Percentiles rank a stretch among this genome's conserved stretches.
Evolutionary conservation across 1,140 invertebrate genomes (phyloP).

Genomic region (Anagrus nilaparvatae): DNA sequence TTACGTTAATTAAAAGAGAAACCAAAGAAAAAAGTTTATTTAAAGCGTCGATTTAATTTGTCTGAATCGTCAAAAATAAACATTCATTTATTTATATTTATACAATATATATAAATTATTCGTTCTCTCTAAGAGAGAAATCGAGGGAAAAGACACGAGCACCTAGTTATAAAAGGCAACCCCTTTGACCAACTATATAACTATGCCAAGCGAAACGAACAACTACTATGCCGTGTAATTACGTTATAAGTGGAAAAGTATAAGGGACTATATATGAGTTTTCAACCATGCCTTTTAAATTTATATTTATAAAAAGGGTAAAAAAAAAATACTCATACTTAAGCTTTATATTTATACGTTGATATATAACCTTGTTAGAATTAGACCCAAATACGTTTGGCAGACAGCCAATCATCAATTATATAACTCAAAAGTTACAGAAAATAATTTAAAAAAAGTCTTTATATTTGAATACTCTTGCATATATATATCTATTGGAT

Average conservation of each 20-base stretch:
- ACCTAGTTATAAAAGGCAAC: no score
- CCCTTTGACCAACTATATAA: conserved; percentile 3
- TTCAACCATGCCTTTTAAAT: conserved; percentile 9
- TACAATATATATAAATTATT: no score
- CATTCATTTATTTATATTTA: no score
- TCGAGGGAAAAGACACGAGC: no score
- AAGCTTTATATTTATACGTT: no score
- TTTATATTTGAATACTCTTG: no score
- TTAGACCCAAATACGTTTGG: conserved; percentile 5
- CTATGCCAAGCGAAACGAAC: neutral
- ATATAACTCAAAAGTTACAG: no score
- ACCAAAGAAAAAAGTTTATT: no score
- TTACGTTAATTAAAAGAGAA: conserved; percentile 9
- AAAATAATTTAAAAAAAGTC: no score
- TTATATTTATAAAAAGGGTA: no score
- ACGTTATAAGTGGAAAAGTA: conserved; percentile 11
- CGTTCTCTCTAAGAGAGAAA: no score
- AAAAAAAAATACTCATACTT: neutral
- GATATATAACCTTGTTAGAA: conserved; percentile 11
- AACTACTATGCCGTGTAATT: conserved; percentile 4
- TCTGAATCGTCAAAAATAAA: conserved; percentile 12
- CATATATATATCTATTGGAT: no score
- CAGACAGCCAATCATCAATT: conserved; percentile 6
- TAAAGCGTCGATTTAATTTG: conserved; percentile 8
- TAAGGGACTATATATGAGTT: neutral